Base-by-base conservation (phyloP, 2,888 invertebrate species). In the Zaprionus lineosus region DNA sequence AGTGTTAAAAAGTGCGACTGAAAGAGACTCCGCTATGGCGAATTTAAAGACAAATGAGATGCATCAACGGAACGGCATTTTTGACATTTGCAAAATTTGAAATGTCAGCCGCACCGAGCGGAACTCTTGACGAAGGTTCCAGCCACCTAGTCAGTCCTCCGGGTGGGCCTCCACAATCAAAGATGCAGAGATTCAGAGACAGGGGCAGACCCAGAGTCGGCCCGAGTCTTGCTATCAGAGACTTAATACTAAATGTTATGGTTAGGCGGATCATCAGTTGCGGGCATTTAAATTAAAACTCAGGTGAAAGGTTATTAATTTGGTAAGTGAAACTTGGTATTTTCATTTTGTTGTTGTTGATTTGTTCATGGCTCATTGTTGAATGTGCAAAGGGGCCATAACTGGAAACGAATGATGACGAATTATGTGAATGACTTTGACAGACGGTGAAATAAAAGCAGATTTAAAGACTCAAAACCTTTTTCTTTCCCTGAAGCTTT, bases 231-330 rank as follows among this genome's bases (percentile, higher is more conserved):
- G n/a, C n/a, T n/a, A n/a, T n/a, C n/a, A n/a, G 16, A 31, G 18
- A 33, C 19, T 12, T 9, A 34, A 19, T 41, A 41, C 37, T 19
- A 65, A 65, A 66, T 46, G 63, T 33, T 61, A 52, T 36, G 73
- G 65, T 68, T 75, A 50, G 61, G 19, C 50, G 58, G 53, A 63
- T 71, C n/a, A n/a, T n/a, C 55, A 74, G 74, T 66, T 56, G 66
- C 60, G 65, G 79, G 78, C 72, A 60, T 82, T 84, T 76, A 71
- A 82, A 74, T 82, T 83, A 85, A 82, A 83, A 72, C 62, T 62
- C 77, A 84, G 81, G 84, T 84, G 84, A 82, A 82, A 82, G 86
- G 81, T 82, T 82, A 82, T 82, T 82, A 82, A 82, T 85, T 81
- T 70, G 57, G 57, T 33, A 77, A 65, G 52, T 74, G 59, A 72